These are phyloP conservation scores for Mamestra configurata DNA, from an alignment of 1,140 invertebrate genomes.

Conservation along the genomic window DNA sequence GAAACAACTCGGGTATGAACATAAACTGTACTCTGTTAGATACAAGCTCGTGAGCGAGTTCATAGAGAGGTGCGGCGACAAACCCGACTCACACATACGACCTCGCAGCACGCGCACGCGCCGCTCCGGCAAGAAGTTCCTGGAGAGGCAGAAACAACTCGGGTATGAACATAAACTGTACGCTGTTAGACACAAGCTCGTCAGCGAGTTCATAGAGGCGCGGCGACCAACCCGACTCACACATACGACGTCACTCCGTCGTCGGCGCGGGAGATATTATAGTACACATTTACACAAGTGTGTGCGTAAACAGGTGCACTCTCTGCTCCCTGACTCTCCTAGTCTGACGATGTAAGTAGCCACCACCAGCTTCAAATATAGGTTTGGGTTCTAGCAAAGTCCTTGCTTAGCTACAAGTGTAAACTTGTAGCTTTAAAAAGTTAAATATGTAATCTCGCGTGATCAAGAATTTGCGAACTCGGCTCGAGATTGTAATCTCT, in stretches of 20 bases:
- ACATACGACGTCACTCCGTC: slow-evolving; percentile 42
- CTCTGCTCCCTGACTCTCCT: no score
- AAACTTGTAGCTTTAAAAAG: no score
- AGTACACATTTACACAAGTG: no score
- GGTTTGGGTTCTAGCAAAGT: no score
- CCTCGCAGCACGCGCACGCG: slow-evolving; percentile 29
- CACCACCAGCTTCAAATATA: no score
- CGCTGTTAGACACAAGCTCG: slow-evolving; percentile 47
- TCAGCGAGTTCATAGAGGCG: slow-evolving; percentile 67
- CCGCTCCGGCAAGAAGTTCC: slow-evolving; percentile 69
- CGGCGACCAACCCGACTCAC: slow-evolving; percentile 55
- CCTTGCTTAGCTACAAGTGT: no score
- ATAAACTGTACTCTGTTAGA: slow-evolving; percentile 59
- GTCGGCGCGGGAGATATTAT: no score
- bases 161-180: slow-evolving; percentile 59
- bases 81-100: slow-evolving; percentile 49
- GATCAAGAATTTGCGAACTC: no score
- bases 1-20: slow-evolving; percentile 76
- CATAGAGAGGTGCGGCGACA: slow-evolving; percentile 69
- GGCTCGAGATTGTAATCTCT: no score
- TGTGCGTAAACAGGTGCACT: no score
- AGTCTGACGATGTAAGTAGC: no score
- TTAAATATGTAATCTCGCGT: no score
- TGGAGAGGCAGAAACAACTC: slow-evolving; percentile 77
- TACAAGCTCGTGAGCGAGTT: slow-evolving; percentile 58